Evolutionary conservation across 2,113 vertebrate genomes (phyloP), one percentile per base, ranked within the genome.

Genomic region (Channa argus): DNA sequence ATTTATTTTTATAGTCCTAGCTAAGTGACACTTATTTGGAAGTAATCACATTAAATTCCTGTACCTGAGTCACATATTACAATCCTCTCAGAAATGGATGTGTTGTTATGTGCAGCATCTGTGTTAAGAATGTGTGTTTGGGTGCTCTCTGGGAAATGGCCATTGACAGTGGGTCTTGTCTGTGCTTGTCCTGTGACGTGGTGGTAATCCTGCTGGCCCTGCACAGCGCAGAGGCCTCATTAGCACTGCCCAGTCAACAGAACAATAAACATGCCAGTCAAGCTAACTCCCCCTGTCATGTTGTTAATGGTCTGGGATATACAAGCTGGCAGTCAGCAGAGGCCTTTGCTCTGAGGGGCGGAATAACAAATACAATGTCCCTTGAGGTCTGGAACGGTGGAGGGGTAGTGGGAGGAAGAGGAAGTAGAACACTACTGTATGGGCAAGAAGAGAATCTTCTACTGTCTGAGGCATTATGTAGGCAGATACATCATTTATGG

Each of bases 231-330:
- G 70, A 85, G 82, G 83, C 83, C 92, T 94, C 92, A 92, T 94
- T 94, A 94, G 86, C 81, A 52, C 74, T n/a, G 73, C 45, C 86
- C 86, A 83, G 87, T 89, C 87, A 69, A 83, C 71, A 83, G 85
- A 91, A 94, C 91, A 91, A 93, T 94, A 92, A 93, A 94, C 94
- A 93, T 80, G 92, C 90, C 93, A 91, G 74, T 93, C 92, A 93
- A 85, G 64, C 81, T 92, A 93, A 94, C 88, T 68, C 87, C 71
- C 89, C 80, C 82, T 91, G 93, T 92, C 94, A 90, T 85, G 74
- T 92, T 92, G 88, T 87, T 93, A 93, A 94, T 93, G 90, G 91
- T 74, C 79, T 73, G 68, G 85, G 79, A 91, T 92, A 94, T 87
- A 90, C 80, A 87, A 90, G 85, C 88, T 89, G 89, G 88, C 88